Base-by-base conservation (phyloP, 2,113 vertebrate species). In the Catagonus wagneri region DNA sequence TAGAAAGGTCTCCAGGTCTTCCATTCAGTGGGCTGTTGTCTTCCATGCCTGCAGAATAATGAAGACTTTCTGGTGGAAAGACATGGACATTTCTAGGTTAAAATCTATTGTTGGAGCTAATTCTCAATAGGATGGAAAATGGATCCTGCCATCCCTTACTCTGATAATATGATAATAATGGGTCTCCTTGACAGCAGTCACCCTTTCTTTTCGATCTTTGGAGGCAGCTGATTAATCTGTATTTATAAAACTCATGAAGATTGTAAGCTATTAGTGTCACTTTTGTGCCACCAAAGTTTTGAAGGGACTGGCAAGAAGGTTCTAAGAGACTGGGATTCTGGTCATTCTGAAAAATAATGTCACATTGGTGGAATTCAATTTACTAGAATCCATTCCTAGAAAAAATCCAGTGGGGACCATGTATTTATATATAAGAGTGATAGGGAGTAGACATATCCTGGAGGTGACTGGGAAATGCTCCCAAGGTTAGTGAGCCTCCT, bases 31-130 rank as follows among this genome's bases (percentile, higher is more conserved):
- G 32, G 17, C 17, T 81, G 20, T 34, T 83, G 68, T 14, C 10
- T 76, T 54, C 78, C n/a, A n/a, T 3, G 2, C n/a, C 65, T 58
- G 12, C 11, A 34, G 79, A 63, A 65, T 54, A 75, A 84, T 22
- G 25, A 79, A 83, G 61, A 83, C 68, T 87, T 94, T 78, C 79
- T 63, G 34, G 72, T 58, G 78, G 65, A 23, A 84, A 69, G 61
- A 32, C 23, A 32, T 61, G 87, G 75, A 89, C 63, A 94, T 74
- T 86, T 96, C 75, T 94, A 83, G 93, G 69, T 96, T 96, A 91
- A 80, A 91, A 93, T 81, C 60, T 84, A 75, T 71, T 83, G 66
- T 89, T 94, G 65, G 90, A 92, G 69, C 56, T 94, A 83, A 90
- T 90, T 95, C 69, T 96, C 61, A 83, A 12, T 75, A 56, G 78